Evolutionary conservation across 1,140 invertebrate species (phyloP).

Genomic region (Penaeus chinensis): DNA sequence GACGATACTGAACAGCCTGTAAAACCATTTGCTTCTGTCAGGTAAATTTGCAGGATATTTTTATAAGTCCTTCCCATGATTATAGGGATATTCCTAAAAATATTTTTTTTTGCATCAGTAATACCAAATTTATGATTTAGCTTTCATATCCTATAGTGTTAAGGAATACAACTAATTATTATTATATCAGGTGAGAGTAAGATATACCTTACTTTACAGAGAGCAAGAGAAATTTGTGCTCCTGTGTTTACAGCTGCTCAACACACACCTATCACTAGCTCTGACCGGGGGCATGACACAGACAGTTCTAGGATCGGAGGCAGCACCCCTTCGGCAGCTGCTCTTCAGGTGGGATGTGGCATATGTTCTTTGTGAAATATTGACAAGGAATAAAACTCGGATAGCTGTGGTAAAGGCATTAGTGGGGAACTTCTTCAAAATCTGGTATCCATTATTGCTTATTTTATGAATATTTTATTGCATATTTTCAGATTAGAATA

Average conservation of each 20-base stretch:
- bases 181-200: background rate
- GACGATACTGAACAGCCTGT: slow-evolving; percentile 69
- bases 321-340: slow-evolving; percentile 72
- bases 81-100: background rate
- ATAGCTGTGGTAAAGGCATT: background rate
- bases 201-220: slow-evolving; percentile 65
- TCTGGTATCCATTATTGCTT: background rate
- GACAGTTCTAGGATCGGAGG: slow-evolving; percentile 71
- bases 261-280: slow-evolving; percentile 75
- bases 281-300: slow-evolving; percentile 70
- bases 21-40: slow-evolving; percentile 69
- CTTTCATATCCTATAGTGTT: too few relatives aligned
- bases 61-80: background rate
- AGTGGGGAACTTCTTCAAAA: background rate
- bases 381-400: slow-evolving; percentile 40
- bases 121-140: too few relatives aligned
- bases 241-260: slow-evolving; percentile 73
- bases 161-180: background rate
- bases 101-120: too few relatives aligned
- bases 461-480: too few relatives aligned
- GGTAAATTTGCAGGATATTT: slow-evolving; percentile 62
- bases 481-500: too few relatives aligned
- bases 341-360: slow-evolving; percentile 70
- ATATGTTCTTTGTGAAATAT: slow-evolving; percentile 29
- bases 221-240: slow-evolving; percentile 75